Evolutionary conservation across 2,888 invertebrate species (phyloP).

Genomic region (Lasioglossum figueresi): DNA sequence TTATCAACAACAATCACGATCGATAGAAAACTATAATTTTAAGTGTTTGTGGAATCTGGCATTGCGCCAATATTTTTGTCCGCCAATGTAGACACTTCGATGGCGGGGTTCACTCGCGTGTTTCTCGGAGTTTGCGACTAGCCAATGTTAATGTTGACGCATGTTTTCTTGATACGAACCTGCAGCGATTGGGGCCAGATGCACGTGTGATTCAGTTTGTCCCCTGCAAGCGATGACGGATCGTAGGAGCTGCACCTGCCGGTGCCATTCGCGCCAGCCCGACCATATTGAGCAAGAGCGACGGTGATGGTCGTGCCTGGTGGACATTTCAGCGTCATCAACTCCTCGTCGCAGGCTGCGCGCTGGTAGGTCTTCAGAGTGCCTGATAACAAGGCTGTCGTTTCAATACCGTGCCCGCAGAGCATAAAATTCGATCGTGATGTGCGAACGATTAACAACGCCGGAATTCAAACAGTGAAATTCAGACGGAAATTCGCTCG

Average conservation of each 20-base stretch:
- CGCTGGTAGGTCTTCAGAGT: conserved; percentile 95
- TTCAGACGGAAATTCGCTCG: neutral
- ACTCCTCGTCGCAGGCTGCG: conserved; percentile 96
- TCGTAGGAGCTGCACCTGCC: conserved; percentile 85
- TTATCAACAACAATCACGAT: too few relatives aligned
- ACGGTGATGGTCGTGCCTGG: conserved; percentile 96
- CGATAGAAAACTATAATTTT: too few relatives aligned
- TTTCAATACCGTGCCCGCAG: conserved; percentile 35
- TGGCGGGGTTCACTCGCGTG: too few relatives aligned
- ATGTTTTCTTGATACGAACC: conserved; percentile 85
- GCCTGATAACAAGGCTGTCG: conserved; percentile 93
- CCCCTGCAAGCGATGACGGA: conserved; percentile 71
- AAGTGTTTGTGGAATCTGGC: neutral
- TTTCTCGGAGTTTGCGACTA: neutral
- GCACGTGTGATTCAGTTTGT: conserved; percentile 88
- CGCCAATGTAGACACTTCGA: neutral
- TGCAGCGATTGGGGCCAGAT: conserved; percentile 91
- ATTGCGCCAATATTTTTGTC: neutral
- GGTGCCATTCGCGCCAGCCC: conserved; percentile 85
- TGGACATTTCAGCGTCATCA: conserved; percentile 94
- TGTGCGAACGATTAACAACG: neutral
- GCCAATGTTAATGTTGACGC: neutral
- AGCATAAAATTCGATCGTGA: neutral
- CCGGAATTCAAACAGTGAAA: neutral
- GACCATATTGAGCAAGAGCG: conserved; percentile 95